Percentiles rank a stretch among this genome's conserved stretches.
These are phyloP conservation scores for Trissonchulus latispiculum DNA, from an alignment of 2,888 invertebrate species.

Conservation along the genomic window DNA sequence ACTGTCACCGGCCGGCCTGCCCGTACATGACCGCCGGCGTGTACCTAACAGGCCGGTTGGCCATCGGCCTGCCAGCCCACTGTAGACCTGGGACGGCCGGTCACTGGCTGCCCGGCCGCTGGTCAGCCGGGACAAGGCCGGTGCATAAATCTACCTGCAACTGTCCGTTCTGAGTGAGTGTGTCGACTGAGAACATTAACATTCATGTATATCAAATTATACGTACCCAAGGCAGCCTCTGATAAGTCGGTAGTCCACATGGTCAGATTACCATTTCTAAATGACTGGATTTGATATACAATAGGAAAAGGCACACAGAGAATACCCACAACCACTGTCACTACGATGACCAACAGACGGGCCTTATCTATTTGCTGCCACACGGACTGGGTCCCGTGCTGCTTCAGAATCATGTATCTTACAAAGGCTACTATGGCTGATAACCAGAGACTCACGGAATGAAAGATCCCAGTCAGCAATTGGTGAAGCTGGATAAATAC, in stretches of 20 bases:
- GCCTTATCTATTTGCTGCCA: background rate
- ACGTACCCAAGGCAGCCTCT: background rate
- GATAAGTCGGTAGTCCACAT: background rate
- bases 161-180: too few relatives aligned
- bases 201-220: too few relatives aligned
- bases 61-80: too few relatives aligned
- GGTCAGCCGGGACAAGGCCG: too few relatives aligned
- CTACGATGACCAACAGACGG: background rate
- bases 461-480: background rate
- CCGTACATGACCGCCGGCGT: too few relatives aligned
- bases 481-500: constrained; percentile 17
- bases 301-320: background rate
- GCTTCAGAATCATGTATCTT: background rate
- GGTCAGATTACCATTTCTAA: background rate
- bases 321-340: background rate
- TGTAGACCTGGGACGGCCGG: too few relatives aligned
- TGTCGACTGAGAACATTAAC: too few relatives aligned
- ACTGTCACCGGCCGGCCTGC: too few relatives aligned
- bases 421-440: constrained; percentile 5
- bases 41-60: too few relatives aligned
- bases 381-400: background rate
- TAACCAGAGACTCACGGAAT: constrained; percentile 13
- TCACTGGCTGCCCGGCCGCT: too few relatives aligned
- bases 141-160: too few relatives aligned
- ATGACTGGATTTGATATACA: background rate